Base-by-base conservation (phyloP, 2,113 vertebrate species). In the Corythoichthys intestinalis region DNA sequence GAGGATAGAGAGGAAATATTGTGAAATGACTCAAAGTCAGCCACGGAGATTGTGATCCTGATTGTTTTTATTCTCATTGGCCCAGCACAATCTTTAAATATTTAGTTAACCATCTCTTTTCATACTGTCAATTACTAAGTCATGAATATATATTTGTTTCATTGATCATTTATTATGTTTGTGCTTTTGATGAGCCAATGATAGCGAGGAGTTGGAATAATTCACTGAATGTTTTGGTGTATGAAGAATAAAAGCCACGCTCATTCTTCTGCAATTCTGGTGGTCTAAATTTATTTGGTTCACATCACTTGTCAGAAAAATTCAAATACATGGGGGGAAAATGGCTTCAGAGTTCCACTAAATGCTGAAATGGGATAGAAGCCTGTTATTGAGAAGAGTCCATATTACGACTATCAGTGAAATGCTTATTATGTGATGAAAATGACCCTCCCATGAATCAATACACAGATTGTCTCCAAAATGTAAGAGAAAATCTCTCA, bases 71-170 rank as follows among this genome's bases (percentile, higher is more conserved):
- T 58, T 73, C 78, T 58, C 41, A 57, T 62, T 54, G 13, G 47
- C 69, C 52, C 11, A 15, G 74, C 65, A 50, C 76, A 52, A 57
- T 68, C 74, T 78, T 61, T 69, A 62, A 63, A 69, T 84, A 69
- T 66, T 83, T 79, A 82, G 76, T 85, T 85, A 80, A 80, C 69
- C 73, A 70, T 73, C 75, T 79, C 76, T 69, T 82, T 85, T 80
- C 74, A 85, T 67, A 75, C 75, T 67, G 72, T 82, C 75, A 56
- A 82, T 83, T 85, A 78, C 78, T 72, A 76, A 81, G 83, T 81
- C 83, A 81, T 74, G 72, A 65, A 17, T 65, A 76, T 85, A 82
- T 75, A 85, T 83, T 71, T 78, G 85, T 79, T 39, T 4, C 37
- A 90, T 85, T 84, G 70, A 83, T 87, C 79, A 88, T 77, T 77